Evolutionary conservation across 2,888 invertebrate species (phyloP).

Genomic region (Polymixis flavicincta): DNA sequence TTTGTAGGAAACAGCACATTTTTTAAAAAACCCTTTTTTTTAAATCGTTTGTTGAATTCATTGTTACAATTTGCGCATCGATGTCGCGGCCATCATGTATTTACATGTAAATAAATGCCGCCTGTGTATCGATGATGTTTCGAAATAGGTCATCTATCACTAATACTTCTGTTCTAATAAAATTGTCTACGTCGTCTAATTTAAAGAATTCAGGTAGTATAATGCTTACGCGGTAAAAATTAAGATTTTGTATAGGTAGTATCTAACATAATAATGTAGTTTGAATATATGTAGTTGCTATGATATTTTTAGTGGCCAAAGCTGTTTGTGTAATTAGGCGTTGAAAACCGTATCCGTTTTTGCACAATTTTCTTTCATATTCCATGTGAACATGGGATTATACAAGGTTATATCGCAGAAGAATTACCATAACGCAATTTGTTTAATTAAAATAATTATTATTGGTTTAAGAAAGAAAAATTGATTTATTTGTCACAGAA

Average conservation of each 20-base stretch:
- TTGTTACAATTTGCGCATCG: too few species aligned
- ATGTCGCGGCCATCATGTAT: neutral
- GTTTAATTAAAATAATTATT: neutral
- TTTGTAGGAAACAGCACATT: too few species aligned
- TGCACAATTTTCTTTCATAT: neutral
- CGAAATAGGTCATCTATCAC: neutral
- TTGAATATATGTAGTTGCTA: constrained; percentile 20
- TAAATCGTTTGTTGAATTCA: too few species aligned
- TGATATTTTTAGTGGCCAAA: constrained; percentile 20
- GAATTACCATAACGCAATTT: neutral
- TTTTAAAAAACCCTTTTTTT: too few species aligned
- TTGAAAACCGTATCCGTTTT: neutral
- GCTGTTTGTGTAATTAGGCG: neutral
- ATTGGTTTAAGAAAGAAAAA: neutral
- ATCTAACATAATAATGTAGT: constrained; percentile 22
- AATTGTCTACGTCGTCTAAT: neutral
- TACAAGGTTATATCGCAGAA: neutral
- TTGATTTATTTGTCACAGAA: too few species aligned
- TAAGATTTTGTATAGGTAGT: constrained; percentile 34
- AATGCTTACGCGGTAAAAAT: constrained; percentile 46
- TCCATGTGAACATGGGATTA: neutral
- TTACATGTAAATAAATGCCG: constrained; percentile 9
- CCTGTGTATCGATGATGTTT: neutral
- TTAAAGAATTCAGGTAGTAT: constrained; percentile 9
- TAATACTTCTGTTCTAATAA: neutral